These are phyloP conservation scores for Spea multiplicata DNA, from an alignment of 2,113 vertebrate genomes.

Conservation along the genomic window DNA sequence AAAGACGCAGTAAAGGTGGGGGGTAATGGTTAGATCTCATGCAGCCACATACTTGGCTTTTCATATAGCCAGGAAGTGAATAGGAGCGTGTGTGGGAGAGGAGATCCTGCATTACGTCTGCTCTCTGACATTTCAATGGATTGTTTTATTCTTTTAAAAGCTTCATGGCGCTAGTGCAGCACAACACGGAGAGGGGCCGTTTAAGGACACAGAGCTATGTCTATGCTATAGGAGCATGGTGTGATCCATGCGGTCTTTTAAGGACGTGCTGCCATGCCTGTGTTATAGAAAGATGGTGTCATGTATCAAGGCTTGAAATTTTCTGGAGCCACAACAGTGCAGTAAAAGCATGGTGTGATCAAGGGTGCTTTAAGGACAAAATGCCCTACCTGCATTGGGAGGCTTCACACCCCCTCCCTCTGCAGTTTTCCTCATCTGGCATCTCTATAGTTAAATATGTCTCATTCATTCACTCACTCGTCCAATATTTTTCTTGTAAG, in stretches of 20 bases:
- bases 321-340: not conserved
- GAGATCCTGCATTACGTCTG: constrained; percentile 42
- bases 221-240: constrained; percentile 25
- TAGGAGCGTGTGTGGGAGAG: constrained; percentile 27
- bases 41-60: constrained; percentile 19
- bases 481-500: too few species aligned
- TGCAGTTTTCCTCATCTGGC: not conserved
- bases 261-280: constrained; percentile 31
- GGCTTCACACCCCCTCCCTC: not conserved
- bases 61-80: constrained; percentile 33
- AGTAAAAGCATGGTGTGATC: not conserved
- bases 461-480: too few species aligned
- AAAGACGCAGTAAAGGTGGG: not conserved
- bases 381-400: not conserved
- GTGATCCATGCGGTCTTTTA: constrained; percentile 39
- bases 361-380: not conserved
- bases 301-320: constrained; percentile 5
- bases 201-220: constrained; percentile 37
- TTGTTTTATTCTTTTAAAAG: constrained; percentile 46
- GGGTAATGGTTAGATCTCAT: not conserved
- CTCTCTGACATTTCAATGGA: constrained; percentile 42
- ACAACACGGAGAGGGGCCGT: constrained; percentile 26
- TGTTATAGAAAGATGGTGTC: constrained; percentile 28
- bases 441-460: too few species aligned
- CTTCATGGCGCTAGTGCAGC: constrained; percentile 29